phyloP scores from a whole-genome alignment of 2,797 vertebrate genomes.

The Urosaurus nigricauda region DNA sequence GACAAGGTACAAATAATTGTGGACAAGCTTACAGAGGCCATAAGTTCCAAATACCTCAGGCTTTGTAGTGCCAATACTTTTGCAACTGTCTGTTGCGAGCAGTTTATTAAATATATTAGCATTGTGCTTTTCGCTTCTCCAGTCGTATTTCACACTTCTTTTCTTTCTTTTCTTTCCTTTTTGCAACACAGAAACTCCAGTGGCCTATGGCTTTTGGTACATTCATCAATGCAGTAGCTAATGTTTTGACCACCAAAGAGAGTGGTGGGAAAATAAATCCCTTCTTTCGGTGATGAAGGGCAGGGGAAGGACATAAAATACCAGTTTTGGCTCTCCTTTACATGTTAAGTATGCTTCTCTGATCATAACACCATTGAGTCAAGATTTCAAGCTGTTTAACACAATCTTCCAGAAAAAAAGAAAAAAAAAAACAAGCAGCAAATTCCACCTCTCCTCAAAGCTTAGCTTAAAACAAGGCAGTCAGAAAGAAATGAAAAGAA shows the following conservation, averaged over 20 bases:
- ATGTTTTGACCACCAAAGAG: neutral
- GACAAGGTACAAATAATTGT: no score
- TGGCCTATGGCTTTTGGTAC: conserved; percentile 4
- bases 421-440: neutral
- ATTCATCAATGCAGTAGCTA: neutral
- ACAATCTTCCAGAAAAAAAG: no score
- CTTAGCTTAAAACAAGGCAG: neutral
- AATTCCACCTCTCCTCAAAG: neutral
- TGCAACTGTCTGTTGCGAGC: neutral
- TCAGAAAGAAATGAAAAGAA: neutral
- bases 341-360: neutral
- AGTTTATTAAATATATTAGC: conserved; percentile 12
- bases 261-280: neutral
- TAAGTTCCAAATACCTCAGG: neutral
- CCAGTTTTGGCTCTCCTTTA: neutral
- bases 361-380: neutral
- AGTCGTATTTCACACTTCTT: neutral
- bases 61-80: neutral
- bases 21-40: no score
- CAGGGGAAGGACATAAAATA: neutral
- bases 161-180: neutral
- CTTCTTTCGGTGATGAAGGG: neutral
- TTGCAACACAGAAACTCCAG: neutral
- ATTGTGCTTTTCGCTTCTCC: neutral
- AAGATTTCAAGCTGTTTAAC: conserved; percentile 18